phyloP scores from a whole-genome alignment of 1,140 invertebrate species.

The Aleiodes sp. region DNA sequence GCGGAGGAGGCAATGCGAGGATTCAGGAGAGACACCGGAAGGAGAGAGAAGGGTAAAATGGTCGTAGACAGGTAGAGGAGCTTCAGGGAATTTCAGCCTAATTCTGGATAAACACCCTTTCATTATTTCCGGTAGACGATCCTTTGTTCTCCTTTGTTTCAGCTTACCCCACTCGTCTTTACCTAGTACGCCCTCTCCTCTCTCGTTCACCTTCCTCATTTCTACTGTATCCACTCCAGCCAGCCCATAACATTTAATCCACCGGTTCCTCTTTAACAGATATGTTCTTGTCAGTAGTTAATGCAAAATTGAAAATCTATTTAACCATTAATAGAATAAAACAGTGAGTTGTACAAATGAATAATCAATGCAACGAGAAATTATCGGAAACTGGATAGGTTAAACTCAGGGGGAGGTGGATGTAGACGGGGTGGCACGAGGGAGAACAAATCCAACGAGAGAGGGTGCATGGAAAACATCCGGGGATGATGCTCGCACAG shows the following conservation, averaged over 20 bases:
- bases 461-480: background rate
- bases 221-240: background rate
- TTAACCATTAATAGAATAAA: background rate
- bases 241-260: constrained; percentile 12
- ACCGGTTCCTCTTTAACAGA: too few species aligned
- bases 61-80: constrained; percentile 36
- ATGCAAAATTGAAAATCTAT: background rate
- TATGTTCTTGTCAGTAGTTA: background rate
- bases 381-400: constrained; percentile 29
- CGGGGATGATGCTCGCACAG: background rate
- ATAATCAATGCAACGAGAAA: constrained; percentile 36
- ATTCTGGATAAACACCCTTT: constrained; percentile 65
- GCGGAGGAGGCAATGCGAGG: background rate
- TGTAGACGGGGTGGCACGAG: background rate
- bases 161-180: constrained; percentile 3
- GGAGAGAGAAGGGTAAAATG: constrained; percentile 19
- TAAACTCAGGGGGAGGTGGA: background rate
- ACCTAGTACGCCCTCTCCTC: background rate
- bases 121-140: constrained; percentile 54
- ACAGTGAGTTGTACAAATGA: constrained; percentile 22
- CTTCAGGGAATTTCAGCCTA: constrained; percentile 49
- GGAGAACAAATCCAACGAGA: background rate
- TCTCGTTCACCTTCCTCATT: background rate
- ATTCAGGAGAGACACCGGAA: background rate
- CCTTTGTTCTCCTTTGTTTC: constrained; percentile 25